These are phyloP conservation scores for Acanthacorydalis orientalis DNA, from an alignment of 2,888 invertebrate species.

Conservation along the genomic window DNA sequence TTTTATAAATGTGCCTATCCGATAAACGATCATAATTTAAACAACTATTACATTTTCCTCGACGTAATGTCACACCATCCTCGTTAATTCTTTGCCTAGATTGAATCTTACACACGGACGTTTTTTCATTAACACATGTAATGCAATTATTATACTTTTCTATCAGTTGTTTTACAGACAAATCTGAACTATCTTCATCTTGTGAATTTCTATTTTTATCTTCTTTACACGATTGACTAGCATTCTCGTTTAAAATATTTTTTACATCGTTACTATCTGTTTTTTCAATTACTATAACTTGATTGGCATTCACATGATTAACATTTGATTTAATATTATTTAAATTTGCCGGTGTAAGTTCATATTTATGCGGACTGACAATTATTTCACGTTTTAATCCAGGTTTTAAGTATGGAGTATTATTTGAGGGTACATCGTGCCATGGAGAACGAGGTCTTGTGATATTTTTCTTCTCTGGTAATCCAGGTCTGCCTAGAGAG, in stretches of 20 bases:
- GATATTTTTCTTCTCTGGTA: conserved; percentile 3
- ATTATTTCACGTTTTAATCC: conserved; percentile 9
- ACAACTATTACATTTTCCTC: conserved; percentile 8
- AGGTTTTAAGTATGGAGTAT: conserved; percentile 13
- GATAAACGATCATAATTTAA: conserved; percentile 2
- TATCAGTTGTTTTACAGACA: conserved; percentile 18
- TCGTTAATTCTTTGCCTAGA: conserved; percentile 5
- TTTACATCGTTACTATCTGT: no score
- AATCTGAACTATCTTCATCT: conserved; percentile 8
- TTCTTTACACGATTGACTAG: not conserved
- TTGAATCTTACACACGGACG: conserved; percentile 8
- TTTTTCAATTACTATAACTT: no score
- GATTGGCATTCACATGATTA: no score
- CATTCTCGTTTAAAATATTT: no score
- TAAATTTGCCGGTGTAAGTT: not conserved
- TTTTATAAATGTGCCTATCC: not conserved
- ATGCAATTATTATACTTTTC: conserved; percentile 19
- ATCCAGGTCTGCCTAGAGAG: not conserved
- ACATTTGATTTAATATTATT: no score
- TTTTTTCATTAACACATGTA: conserved; percentile 11
- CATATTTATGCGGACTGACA: conserved; percentile 3
- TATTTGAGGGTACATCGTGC: conserved; percentile 19
- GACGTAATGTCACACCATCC: conserved; percentile 6
- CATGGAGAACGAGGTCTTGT: conserved; percentile 14
- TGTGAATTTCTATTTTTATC: not conserved